A percentile compares a stretch with the other conserved stretches of the same genome.
Conservation (phyloP, 1,140 invertebrate genomes). For the Eufriesea mexicana region DNA sequence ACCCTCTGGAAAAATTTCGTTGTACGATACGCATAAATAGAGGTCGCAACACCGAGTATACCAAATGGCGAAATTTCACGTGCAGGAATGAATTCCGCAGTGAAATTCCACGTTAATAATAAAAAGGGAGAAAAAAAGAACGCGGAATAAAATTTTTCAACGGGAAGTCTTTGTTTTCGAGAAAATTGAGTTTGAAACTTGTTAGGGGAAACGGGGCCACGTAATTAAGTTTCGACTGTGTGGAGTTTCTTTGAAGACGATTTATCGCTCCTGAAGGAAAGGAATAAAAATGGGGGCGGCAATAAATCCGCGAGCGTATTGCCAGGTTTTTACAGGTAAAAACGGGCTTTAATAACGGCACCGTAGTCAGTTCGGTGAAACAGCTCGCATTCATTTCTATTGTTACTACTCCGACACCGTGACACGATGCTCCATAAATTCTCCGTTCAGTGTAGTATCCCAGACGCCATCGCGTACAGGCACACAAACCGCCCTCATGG, state of each 20-base stretch:
- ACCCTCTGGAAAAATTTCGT: too few relatives aligned
- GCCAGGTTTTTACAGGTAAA: not conserved
- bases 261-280: not conserved
- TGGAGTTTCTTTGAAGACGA: not conserved
- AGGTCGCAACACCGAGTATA: too few relatives aligned
- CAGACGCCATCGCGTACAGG: not conserved
- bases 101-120: too few relatives aligned
- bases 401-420: slow-evolving; percentile 13
- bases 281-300: not conserved
- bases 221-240: slow-evolving; percentile 2
- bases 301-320: not conserved
- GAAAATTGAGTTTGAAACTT: slow-evolving; percentile 1
- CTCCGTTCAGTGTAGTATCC: not conserved
- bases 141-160: not conserved
- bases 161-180: not conserved
- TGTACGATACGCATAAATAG: too few relatives aligned
- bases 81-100: too few relatives aligned
- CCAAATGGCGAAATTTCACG: too few relatives aligned
- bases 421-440: slow-evolving; percentile 24
- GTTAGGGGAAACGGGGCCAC: not conserved
- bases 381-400: slow-evolving; percentile 21
- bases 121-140: not conserved
- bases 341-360: not conserved
- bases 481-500: not conserved
- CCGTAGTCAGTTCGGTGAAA: not conserved